phyloP scores from a whole-genome alignment of 2,797 vertebrate species.

The Myotis findleyi region DNA sequence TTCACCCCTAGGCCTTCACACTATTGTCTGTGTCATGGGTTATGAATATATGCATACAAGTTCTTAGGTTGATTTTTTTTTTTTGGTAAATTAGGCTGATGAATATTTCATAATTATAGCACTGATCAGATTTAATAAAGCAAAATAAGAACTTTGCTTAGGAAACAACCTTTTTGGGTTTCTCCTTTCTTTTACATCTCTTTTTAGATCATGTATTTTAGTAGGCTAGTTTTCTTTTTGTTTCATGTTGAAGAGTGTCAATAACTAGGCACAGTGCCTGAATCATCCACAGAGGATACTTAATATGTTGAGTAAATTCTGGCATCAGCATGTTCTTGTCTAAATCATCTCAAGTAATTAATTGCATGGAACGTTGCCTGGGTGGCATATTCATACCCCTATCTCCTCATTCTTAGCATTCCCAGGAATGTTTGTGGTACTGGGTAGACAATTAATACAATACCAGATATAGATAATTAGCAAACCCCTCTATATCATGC shows the following conservation, averaged over 20 bases:
- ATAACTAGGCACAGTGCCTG: background rate
- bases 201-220: conserved; percentile 25
- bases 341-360: conserved; percentile 29
- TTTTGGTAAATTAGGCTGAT: background rate
- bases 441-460: background rate
- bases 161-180: background rate
- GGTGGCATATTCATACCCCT: background rate
- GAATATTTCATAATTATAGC: background rate
- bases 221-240: background rate
- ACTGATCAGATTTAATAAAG: conserved; percentile 24
- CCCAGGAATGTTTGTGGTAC: background rate
- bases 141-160: conserved; percentile 27
- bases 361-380: background rate
- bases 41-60: no score
- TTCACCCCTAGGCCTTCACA: no score
- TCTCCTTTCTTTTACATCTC: background rate
- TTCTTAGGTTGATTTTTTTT: background rate
- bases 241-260: background rate
- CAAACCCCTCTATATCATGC: background rate
- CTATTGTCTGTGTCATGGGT: no score
- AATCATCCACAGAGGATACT: background rate
- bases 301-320: conserved; percentile 14
- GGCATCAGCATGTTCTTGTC: background rate
- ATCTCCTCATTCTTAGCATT: background rate
- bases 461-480: background rate